Base-by-base conservation (phyloP, 2,797 vertebrate genomes). In the Pelobates cultripes region DNA sequence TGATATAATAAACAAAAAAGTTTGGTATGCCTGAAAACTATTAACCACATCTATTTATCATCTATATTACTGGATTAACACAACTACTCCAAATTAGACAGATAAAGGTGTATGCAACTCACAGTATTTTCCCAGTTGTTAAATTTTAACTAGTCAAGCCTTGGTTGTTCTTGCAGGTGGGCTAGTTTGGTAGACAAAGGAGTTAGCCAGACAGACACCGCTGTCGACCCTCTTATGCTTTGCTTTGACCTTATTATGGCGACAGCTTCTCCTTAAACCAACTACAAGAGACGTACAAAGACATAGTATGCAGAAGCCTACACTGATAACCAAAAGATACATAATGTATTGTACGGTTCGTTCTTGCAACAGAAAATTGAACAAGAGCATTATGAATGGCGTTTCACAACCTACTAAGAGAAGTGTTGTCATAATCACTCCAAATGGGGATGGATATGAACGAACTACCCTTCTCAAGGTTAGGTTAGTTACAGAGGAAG, bases 141-240 rank as follows among this genome's bases (percentile, higher is more conserved):
- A 28, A 1, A 28, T 28, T 28, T 28, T 28, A 28, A 28, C 9
- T 5, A 43, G 4, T 77, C 10, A 78, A 7, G 41, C 53, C 7
- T 51, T 47, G 4, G 57, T 28, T 45, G 74, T 75, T 15, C 47
- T 42, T 41, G 66, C 40, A 41, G 79, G 70, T 8, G 72, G 42
- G 13, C 82, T 75, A 47, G 55, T 45, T 55, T 84, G 82, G 68
- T 84, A 84, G 8, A 84, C 42, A 72, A 84, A 84, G 64, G 82
- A 84, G 67, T 63, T 43, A 1, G 82, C 82, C 67, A 84, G 17
- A 45, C 82, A 84, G 14, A 84, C 72, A 10, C 82, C 73, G 67
- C 82, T 84, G 13, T 73, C 67, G 45, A 57, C 45, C 40, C 51
- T 63, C 6, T 51, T 84, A 5, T 66, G 72, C 10, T 75, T 84